A percentile compares a stretch with the other conserved stretches of the same genome.
These are phyloP conservation scores for Graphium colonna DNA, from an alignment of 2,888 invertebrate species.

Conservation along the genomic window DNA sequence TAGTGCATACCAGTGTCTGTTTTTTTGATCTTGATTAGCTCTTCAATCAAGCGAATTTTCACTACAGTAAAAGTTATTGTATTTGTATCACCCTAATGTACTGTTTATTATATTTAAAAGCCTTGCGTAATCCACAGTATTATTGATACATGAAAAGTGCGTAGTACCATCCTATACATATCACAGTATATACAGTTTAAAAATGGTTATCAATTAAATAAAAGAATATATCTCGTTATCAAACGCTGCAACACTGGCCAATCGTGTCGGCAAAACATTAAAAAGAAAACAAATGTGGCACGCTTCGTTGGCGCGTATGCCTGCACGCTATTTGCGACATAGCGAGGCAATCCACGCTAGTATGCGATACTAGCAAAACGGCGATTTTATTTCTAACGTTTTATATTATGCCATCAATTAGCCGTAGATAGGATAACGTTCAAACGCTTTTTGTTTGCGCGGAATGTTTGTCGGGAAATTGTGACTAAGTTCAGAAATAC, in stretches of 20 bases:
- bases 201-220: neutral
- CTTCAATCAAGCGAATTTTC: too few species aligned
- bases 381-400: conserved; percentile 28
- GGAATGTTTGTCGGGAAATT: neutral
- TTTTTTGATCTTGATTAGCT: too few species aligned
- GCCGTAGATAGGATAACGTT: neutral
- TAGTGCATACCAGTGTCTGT: too few species aligned
- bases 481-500: conserved; percentile 9
- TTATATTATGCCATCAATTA: conserved; percentile 28
- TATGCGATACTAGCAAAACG: conserved; percentile 29
- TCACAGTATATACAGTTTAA: neutral
- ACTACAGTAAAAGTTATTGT: too few species aligned
- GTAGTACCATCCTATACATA: neutral
- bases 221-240: neutral
- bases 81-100: too few species aligned
- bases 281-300: conserved; percentile 25
- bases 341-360: conserved; percentile 32
- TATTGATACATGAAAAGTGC: neutral
- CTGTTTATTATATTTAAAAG: too few species aligned
- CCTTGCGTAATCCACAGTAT: too few species aligned
- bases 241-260: conserved; percentile 27
- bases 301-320: conserved; percentile 25
- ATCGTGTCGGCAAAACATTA: conserved; percentile 15
- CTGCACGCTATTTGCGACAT: conserved; percentile 33
- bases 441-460: neutral